Evolutionary conservation across 2,888 invertebrate species (phyloP).

Genomic region (Epirrita christyi): DNA sequence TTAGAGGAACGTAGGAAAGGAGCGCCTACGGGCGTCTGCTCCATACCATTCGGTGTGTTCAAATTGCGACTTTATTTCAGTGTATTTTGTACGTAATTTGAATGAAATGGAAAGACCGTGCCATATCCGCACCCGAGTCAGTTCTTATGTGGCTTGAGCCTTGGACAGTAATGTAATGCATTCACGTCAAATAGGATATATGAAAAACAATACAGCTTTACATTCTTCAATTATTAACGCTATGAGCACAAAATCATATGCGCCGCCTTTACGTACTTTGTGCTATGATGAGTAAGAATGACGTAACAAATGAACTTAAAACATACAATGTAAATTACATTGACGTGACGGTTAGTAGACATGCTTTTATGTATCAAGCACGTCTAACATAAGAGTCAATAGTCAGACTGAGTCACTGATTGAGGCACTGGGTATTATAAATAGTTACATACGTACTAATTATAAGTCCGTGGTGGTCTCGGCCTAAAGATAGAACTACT

Average conservation of each 20-base stretch:
- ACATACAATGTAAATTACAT: constrained; percentile 6
- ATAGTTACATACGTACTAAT: constrained; percentile 19
- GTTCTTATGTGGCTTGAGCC: no score
- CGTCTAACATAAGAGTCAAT: constrained; percentile 9
- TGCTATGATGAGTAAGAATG: constrained; percentile 7
- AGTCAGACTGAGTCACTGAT: neutral
- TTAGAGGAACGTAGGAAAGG: no score
- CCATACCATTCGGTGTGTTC: no score
- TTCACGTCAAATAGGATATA: neutral
- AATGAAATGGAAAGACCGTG: no score
- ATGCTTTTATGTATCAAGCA: constrained; percentile 7
- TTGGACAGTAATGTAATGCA: neutral
- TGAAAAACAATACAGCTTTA: constrained; percentile 7
- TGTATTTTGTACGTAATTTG: no score
- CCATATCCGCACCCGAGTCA: no score
- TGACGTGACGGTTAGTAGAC: constrained; percentile 18
- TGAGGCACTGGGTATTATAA: constrained; percentile 26
- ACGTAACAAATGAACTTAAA: constrained; percentile 20
- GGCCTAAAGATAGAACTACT: no score
- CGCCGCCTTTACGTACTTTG: constrained; percentile 5
- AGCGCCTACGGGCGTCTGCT: no score
- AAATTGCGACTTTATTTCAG: no score
- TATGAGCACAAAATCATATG: neutral
- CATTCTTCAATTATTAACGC: neutral
- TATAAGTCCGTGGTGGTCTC: no score